Base-by-base conservation (phyloP, 2,113 vertebrate genomes). In the Chitala chitala region DNA sequence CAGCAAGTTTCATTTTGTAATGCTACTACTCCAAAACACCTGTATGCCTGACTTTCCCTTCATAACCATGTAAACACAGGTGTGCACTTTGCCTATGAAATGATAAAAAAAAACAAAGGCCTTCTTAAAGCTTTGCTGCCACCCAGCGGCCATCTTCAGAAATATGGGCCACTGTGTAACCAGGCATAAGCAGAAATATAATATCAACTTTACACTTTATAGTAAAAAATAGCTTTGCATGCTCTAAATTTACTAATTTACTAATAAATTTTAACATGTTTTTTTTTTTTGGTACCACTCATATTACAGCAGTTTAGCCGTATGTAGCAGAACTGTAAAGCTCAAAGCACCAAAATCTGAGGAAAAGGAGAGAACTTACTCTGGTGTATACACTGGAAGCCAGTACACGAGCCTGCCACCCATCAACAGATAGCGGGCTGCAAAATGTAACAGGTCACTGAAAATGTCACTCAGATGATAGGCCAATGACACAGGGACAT, bases 401-500 rank as follows among this genome's bases (percentile, higher is more conserved):
- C 97, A 99, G 78, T 98, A 99, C 24, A 98, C 96, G 0, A 99
- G 81, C 82, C 95, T 92, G 81, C 97, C 96, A 12, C 94, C 94
- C 80, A 93, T 84, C 71, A 94, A 87, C 46, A 99, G 91, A 59
- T 92, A 87, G n/a, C 92, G 90, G 26, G 94, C 94, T 0, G 95
- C 93, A 82, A 98, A 96, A 84, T 92, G 94, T 78, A 99, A 83
- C 0, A 99, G 90, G 83, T 99, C 97, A 61, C 91, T 90, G 80
- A 99, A 97, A 86, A 99, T 99, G 86, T 99, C 95, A 76, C 95
- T 97, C 73, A 99, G 89, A 77, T 95, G 93, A 74, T 99, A 99
- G 46, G 64, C 94, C 84, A 94, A 92, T 70, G 95, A 94, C 72
- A 95, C 88, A 0, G 95, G 91, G 71, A 96, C 87, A 4, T 95